These are phyloP conservation scores for Formicarius rufipectus DNA, from an alignment of 2,113 vertebrate species.

Conservation along the genomic window DNA sequence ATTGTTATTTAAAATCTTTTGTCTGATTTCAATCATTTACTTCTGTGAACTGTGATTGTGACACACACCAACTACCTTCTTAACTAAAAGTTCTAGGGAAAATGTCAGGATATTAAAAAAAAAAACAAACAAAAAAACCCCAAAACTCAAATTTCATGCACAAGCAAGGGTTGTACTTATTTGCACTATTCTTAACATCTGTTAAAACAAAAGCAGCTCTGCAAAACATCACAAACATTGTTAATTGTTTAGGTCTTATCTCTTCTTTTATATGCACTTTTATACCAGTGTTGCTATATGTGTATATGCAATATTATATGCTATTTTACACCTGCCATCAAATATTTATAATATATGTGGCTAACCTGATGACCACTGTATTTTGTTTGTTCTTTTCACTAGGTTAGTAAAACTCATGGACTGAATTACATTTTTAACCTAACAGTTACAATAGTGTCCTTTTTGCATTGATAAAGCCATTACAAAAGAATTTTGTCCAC, in stretches of 20 bases:
- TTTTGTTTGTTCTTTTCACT: background rate
- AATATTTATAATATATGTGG: background rate
- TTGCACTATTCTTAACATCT: background rate
- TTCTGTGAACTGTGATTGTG: background rate
- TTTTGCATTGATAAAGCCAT: background rate
- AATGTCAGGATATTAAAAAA: background rate
- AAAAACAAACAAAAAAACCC: too few relatives aligned
- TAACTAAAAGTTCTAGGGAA: background rate
- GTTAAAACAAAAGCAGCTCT: background rate
- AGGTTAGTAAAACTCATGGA: background rate
- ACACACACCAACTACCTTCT: background rate
- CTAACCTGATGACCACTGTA: background rate
- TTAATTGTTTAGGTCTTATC: background rate
- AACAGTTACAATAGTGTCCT: background rate
- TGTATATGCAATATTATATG: background rate
- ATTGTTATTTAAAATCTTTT: background rate
- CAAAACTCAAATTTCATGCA: fast-evolving
- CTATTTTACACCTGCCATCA: background rate
- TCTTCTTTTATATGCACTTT: background rate
- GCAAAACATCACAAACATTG: background rate
- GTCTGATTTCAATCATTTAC: background rate
- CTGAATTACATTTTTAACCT: background rate
- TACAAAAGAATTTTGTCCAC: background rate
- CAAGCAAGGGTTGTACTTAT: background rate
- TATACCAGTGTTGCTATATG: background rate